phyloP scores from a whole-genome alignment of 1,140 invertebrate species.

The Drosophila nebulosa region DNA sequence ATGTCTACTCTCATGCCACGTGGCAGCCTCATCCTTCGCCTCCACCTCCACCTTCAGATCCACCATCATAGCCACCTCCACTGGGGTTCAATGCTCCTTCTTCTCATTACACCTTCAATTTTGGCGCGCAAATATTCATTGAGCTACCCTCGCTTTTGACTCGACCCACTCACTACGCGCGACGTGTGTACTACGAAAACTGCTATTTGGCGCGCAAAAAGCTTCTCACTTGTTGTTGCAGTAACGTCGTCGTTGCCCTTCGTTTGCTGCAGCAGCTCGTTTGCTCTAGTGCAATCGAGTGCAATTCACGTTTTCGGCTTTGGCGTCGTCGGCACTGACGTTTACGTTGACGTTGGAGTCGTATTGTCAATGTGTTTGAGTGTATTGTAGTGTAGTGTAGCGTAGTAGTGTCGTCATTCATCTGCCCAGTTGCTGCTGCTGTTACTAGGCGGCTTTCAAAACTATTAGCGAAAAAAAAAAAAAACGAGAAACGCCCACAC shows the following conservation, averaged over 20 bases:
- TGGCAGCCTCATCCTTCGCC: constrained; percentile 18
- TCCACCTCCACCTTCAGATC: no score
- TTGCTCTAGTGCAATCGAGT: no score
- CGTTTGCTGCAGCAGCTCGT: neutral
- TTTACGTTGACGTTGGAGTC: neutral
- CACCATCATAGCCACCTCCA: neutral
- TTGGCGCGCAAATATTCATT: constrained; percentile 16
- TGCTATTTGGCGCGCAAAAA: constrained; percentile 42
- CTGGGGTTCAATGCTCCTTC: constrained; percentile 41
- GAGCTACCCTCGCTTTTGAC: constrained; percentile 26
- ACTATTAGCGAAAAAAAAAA: constrained; percentile 39
- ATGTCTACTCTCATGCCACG: constrained; percentile 66
- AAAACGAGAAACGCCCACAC: constrained; percentile 31
- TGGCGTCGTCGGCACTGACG: neutral
- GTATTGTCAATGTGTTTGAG: neutral
- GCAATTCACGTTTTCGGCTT: neutral
- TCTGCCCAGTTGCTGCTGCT: neutral
- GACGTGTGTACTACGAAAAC: neutral
- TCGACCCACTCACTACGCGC: no score
- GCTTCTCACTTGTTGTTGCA: constrained; percentile 28
- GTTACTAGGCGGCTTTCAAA: constrained; percentile 10
- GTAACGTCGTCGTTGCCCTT: neutral
- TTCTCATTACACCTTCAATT: constrained; percentile 15
- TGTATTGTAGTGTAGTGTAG: constrained; percentile 6
- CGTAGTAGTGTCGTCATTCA: neutral